Evolutionary conservation across 2,888 invertebrate species (phyloP), one percentile per base, ranked within the genome.

Genomic region (Palloptera scutellata): DNA sequence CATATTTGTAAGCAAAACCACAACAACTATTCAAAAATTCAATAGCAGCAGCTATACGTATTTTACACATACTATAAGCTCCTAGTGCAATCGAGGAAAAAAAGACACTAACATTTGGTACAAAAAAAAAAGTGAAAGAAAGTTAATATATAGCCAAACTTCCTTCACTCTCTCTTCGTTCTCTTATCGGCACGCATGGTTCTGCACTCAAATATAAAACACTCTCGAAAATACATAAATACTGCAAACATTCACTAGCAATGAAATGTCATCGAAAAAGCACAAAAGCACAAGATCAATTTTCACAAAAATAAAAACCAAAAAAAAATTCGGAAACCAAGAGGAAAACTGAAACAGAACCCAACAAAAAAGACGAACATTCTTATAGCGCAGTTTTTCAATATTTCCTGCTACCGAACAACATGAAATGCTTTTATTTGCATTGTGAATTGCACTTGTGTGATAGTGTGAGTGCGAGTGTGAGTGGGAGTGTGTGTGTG

Each of bases 211-310:
- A 48, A 48, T 1, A 4, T 4, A 8, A 13, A 48, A 48, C n/a
- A 48, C 48, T 45, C 11, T 48, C 48, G 48, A 48, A 48, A 48
- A 48, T 48, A 48, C 15, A n/a, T 48, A 48, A 48, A 15, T 48
- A 48, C 48, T 48, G 48, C 48, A 13, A 48, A 48, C 12, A 48
- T 48, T 13, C 48, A n/a, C 48, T n/a, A 48, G 15, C 48, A 48
- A 48, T 13, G 48, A 13, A 48, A 48, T n/a, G 30, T 30, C 30
- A 48, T 13, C 10, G 48, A 48, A 48, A 48, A 48, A 48, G 15
- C 13, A 45, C 45, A 45, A 10, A 45, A 45, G 13, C 12, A 8
- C 48, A 48, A 48, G 48, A 48, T 48, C 48, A 48, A 15, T 48
- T 48, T 48, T 48, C 48, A n/a, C 48, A 48, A 48, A 48, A 48